phyloP scores from a whole-genome alignment of 2,888 invertebrate species.

The Luperina testacea region DNA sequence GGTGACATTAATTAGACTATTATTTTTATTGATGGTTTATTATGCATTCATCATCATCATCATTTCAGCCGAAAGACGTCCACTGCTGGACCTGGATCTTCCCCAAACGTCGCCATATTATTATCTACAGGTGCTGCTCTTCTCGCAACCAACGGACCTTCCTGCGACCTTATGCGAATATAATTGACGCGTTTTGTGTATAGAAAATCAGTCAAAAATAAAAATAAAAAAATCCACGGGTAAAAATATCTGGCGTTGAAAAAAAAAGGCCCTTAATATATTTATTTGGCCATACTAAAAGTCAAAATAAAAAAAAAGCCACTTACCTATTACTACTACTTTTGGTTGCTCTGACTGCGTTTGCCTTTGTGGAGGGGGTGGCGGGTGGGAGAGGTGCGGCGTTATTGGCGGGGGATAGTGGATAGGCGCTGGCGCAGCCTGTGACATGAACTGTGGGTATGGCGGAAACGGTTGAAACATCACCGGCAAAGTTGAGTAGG shows the following conservation, averaged over 20 bases:
- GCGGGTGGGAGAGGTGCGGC: slow-evolving; percentile 77
- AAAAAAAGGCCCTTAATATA: not conserved
- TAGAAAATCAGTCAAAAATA: not conserved
- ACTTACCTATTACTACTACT: slow-evolving; percentile 90
- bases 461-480: slow-evolving; percentile 87
- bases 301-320: not conserved
- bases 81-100: not conserved
- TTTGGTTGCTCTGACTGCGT: slow-evolving; percentile 87
- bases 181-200: not conserved
- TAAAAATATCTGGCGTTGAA: not conserved
- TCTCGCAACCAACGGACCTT: not conserved
- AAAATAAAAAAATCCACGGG: too few relatives aligned
- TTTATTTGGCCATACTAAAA: not conserved
- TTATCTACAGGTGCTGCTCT: not conserved
- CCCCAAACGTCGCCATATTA: not conserved
- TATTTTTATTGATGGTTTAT: not conserved
- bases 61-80: not conserved
- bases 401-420: slow-evolving; percentile 86
- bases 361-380: slow-evolving; percentile 74
- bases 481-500: slow-evolving; percentile 84
- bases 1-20: not conserved
- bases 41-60: not conserved
- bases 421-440: slow-evolving; percentile 80
- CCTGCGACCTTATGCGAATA: not conserved
- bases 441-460: slow-evolving; percentile 82